These are phyloP conservation scores for Lithodes maja DNA, from an alignment of 2,888 invertebrate species.

Conservation along the genomic window DNA sequence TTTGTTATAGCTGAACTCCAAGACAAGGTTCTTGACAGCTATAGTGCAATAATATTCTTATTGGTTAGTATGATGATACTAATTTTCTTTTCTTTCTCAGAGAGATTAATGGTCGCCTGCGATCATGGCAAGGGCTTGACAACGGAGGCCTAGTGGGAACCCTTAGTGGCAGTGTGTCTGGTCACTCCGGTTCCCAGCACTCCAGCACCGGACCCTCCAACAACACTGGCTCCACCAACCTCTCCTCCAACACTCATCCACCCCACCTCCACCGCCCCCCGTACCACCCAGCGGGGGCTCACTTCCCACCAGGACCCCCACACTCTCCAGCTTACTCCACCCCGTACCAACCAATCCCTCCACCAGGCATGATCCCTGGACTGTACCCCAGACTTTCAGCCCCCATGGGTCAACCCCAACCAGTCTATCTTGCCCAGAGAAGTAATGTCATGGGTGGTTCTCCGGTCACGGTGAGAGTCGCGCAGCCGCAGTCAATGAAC, in stretches of 20 bases:
- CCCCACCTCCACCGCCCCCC: constrained; percentile 70
- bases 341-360: constrained; percentile 63
- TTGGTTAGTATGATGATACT: too few species aligned
- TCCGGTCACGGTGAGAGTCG: constrained; percentile 69
- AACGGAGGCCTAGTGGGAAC: constrained; percentile 67
- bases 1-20: too few species aligned
- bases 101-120: constrained; percentile 90
- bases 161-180: constrained; percentile 71
- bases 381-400: constrained; percentile 63
- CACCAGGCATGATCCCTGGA: constrained; percentile 56
- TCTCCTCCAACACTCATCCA: constrained; percentile 71
- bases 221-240: constrained; percentile 77
- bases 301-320: constrained; percentile 61
- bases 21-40: too few species aligned
- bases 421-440: constrained; percentile 67
- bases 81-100: constrained; percentile 74
- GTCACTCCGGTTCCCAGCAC: constrained; percentile 73
- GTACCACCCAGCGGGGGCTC: constrained; percentile 67
- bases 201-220: constrained; percentile 77
- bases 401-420: constrained; percentile 63
- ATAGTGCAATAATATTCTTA: too few species aligned
- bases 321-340: constrained; percentile 69
- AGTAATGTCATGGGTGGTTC: constrained; percentile 70
- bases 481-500: constrained; percentile 59
- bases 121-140: constrained; percentile 79